Conservation (phyloP, 2,113 vertebrate species). For the Lota lota region DNA sequence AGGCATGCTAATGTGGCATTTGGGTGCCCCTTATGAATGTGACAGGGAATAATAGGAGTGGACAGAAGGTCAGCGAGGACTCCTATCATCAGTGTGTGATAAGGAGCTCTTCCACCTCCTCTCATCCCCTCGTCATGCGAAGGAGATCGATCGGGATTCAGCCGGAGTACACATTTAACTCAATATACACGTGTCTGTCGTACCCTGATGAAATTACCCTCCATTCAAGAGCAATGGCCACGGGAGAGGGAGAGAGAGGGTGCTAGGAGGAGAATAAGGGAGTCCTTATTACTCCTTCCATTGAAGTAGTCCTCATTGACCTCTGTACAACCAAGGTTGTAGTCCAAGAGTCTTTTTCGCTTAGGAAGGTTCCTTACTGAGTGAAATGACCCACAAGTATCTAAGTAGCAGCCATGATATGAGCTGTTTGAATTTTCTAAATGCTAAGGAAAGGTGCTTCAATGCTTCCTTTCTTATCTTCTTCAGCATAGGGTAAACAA, state of each 20-base stretch:
- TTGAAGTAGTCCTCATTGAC: too few species aligned
- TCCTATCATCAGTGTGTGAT: slow-evolving; percentile 43
- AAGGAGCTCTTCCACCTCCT: slow-evolving; percentile 24
- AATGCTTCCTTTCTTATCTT: too few species aligned
- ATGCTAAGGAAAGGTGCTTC: too few species aligned
- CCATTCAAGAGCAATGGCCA: slow-evolving; percentile 7
- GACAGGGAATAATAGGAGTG: slow-evolving; percentile 57
- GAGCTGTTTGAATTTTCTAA: too few species aligned
- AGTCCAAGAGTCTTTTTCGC: too few species aligned
- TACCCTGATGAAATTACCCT: slow-evolving; percentile 12
- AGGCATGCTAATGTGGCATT: slow-evolving; percentile 73
- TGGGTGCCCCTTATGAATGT: slow-evolving; percentile 51
- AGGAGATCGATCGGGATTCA: slow-evolving; percentile 26
- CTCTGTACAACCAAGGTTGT: too few species aligned
- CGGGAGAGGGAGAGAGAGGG: not conserved
- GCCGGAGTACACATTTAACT: slow-evolving; percentile 14
- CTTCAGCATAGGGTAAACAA: too few species aligned
- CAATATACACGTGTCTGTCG: slow-evolving; percentile 4
- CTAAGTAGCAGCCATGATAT: too few species aligned
- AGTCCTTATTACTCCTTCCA: too few species aligned
- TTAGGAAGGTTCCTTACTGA: too few species aligned
- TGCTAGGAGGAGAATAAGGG: too few species aligned
- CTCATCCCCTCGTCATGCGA: slow-evolving; percentile 5
- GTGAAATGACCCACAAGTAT: too few species aligned
- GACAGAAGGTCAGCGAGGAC: slow-evolving; percentile 48